Evolutionary conservation across 2,113 vertebrate genomes (phyloP).

Genomic region (Pseudonaja textilis): DNA sequence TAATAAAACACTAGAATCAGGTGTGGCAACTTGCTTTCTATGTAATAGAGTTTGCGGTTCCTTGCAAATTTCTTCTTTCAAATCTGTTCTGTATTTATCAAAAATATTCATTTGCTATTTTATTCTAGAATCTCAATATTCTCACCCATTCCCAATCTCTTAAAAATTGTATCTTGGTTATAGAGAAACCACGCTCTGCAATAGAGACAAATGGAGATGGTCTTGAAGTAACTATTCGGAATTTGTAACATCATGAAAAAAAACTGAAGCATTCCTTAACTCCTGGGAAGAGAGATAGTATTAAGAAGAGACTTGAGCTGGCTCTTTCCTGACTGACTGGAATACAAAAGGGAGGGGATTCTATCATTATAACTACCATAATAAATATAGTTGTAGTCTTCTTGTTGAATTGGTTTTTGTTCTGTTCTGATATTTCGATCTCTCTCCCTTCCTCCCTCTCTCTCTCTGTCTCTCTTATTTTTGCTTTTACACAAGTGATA

Average conservation of each 20-base stretch:
- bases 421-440: background rate
- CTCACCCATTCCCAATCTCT: background rate
- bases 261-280: background rate
- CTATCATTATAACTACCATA: background rate
- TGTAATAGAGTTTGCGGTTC: background rate
- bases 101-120: background rate
- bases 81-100: conserved; percentile 11
- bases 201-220: background rate
- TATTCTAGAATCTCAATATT: background rate
- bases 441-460: no score
- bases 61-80: background rate
- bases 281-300: background rate
- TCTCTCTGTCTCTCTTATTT: no score
- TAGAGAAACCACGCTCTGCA: background rate
- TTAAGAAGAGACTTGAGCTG: background rate
- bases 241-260: background rate
- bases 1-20: background rate
- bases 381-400: background rate
- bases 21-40: background rate
- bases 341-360: background rate
- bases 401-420: background rate
- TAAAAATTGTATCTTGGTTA: background rate
- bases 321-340: background rate
- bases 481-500: background rate
- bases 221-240: background rate